Conservation (phyloP, 2,888 invertebrate genomes). For the Lingula anatina region DNA sequence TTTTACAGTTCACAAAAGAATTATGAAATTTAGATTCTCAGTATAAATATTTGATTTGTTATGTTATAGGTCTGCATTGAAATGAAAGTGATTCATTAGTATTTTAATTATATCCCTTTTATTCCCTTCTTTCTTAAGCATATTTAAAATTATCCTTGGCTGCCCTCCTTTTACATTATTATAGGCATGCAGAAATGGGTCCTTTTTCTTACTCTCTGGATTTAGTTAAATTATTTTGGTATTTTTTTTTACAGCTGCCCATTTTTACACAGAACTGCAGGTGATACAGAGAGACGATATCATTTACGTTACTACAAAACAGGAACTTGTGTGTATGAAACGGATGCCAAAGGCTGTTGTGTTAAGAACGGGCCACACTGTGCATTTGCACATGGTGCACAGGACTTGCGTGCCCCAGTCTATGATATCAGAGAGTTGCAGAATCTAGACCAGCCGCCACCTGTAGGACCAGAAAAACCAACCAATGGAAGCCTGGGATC, state of each 20-base stretch:
- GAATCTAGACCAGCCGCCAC: conserved; percentile 25
- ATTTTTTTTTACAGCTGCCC: conserved; percentile 70
- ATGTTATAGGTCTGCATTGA: too few species aligned
- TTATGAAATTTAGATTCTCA: too few species aligned
- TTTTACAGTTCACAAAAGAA: too few species aligned
- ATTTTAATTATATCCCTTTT: too few species aligned
- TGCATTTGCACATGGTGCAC: conserved; percentile 96
- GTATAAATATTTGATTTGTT: too few species aligned
- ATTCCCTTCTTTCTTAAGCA: too few species aligned
- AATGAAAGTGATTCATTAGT: too few species aligned
- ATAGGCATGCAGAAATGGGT: too few species aligned
- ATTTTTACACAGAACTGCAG: conserved; percentile 93
- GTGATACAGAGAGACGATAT: conserved; percentile 96
- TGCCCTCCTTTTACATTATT: too few species aligned
- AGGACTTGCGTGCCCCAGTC: conserved; percentile 91
- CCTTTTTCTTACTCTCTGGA: too few species aligned
- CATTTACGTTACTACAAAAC: conserved; percentile 98
- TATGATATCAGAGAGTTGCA: conserved; percentile 80
- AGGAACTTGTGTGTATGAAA: conserved; percentile 99
- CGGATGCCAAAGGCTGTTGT: conserved; percentile 87
- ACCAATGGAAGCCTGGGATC: conserved; percentile 11
- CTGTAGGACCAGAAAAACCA: conserved; percentile 16
- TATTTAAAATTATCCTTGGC: too few species aligned
- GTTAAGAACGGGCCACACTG: conserved; percentile 98
- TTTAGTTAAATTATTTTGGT: too few species aligned